A percentile compares a stretch with the other conserved stretches of the same genome.
phyloP scores from a whole-genome alignment of 1,140 invertebrate genomes.

The Nasonia vitripennis region DNA sequence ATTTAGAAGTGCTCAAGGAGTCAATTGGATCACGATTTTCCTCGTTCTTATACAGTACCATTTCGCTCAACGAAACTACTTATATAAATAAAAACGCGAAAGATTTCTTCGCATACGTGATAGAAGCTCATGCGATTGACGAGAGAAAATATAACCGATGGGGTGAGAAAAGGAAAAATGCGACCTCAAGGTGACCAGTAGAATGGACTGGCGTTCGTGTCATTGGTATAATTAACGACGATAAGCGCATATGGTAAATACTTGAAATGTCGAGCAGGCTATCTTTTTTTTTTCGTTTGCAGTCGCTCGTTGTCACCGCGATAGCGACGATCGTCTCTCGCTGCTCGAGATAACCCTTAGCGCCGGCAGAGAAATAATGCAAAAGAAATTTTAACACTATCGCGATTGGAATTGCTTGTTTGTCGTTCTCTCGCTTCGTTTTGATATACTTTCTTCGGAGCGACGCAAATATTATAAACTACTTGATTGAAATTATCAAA shows the following conservation, averaged over 20 bases:
- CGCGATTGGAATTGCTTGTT: background rate
- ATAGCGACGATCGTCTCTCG: background rate
- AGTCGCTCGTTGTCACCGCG: background rate
- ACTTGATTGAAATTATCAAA: no score
- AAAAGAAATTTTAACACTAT: background rate
- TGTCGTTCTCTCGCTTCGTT: no score
- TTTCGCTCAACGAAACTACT: background rate
- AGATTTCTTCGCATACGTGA: background rate
- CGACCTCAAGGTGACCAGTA: constrained; percentile 2
- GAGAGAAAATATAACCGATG: background rate
- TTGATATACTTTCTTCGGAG: no score
- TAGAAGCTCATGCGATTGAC: background rate
- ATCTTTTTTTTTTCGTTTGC: background rate
- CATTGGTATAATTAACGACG: constrained; percentile 12
- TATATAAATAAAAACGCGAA: background rate
- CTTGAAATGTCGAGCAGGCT: background rate
- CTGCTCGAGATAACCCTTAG: background rate
- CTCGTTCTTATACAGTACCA: background rate
- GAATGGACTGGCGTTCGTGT: background rate
- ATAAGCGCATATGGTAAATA: constrained; percentile 2
- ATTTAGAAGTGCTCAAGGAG: no score
- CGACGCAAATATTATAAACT: no score
- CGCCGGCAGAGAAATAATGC: background rate
- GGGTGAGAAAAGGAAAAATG: background rate
- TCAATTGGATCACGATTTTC: background rate